Evolutionary conservation across 2,888 invertebrate species (phyloP), one percentile per base, ranked within the genome.

Genomic region (Meteorus cinctellus): DNA sequence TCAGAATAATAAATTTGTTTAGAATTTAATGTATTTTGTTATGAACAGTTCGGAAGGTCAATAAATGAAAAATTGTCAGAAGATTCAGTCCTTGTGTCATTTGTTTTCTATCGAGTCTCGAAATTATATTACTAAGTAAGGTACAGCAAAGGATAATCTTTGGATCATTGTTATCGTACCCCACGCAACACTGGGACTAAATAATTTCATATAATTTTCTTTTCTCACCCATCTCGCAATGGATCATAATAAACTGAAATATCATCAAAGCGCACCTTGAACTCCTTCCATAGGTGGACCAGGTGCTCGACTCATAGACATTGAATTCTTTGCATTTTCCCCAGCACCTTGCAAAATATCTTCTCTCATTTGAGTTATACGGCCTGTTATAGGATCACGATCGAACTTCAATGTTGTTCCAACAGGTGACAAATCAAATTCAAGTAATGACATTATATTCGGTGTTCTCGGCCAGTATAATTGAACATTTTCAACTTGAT

Each of bases 271-370:
- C 62, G 5, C 62, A 19, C 97, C 97, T 82, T 94, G 91, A 0
- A 95, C 92, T 67, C 94, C 92, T 84, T 95, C 93, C 60, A 91
- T 91, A 3, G 94, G 92, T 10, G 95, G 93, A 59, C 94, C 92
- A 0, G 96, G 97, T 29, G 95, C 94, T 82, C 97, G 91, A 51
- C 92, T 92, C 91, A 97, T 93, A 0, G 97, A 96, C 87, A 95
- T 92, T 0, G 95, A 96, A 89, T 95, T 96, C 84, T 92, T 92
- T 0, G 94, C 92, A 79, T 92, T 94, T 73, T 92, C 92, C 4
- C 94, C 94, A 66, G 92, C 92, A 82, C 92, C 91, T 80, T 92
- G 90, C 4, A 92, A 82, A 29, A 90, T 85, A 0, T 93, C 91
- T 88, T 95, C 94, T 45, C 91, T 90, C 83, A 95, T 94, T 80